phyloP scores from a whole-genome alignment of 2,888 invertebrate genomes.

The Seira sanloemensis region DNA sequence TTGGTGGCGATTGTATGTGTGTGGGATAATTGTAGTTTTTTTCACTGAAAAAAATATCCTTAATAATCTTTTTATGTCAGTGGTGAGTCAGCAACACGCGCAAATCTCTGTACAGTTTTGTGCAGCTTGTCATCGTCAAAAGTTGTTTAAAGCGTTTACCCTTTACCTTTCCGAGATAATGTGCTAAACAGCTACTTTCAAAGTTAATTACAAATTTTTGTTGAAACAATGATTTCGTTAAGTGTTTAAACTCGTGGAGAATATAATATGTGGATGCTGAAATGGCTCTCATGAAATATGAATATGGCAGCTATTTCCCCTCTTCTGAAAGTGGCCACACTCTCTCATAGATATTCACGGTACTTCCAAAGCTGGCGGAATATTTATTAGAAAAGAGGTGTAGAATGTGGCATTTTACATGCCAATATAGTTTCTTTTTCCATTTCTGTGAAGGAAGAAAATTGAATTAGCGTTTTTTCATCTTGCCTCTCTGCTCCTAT shows the following conservation, averaged over 20 bases:
- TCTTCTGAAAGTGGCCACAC: too few relatives aligned
- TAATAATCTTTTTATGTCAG: slow-evolving; percentile 33
- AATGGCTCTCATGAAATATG: slow-evolving; percentile 10
- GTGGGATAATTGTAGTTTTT: slow-evolving; percentile 41
- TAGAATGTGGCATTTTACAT: neutral
- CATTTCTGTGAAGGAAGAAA: slow-evolving; percentile 11
- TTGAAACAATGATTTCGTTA: slow-evolving; percentile 16
- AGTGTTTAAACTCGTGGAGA: slow-evolving; percentile 2
- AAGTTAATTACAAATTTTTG: slow-evolving; percentile 13
- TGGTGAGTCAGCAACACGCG: slow-evolving; percentile 40
- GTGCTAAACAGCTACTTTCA: slow-evolving; percentile 14
- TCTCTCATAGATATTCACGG: too few relatives aligned
- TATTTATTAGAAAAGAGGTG: too few relatives aligned
- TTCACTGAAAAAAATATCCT: neutral
- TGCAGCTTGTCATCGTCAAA: slow-evolving; percentile 4
- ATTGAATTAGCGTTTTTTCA: slow-evolving; percentile 2
- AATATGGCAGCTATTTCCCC: neutral
- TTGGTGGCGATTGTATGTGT: slow-evolving; percentile 21
- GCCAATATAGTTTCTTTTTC: slow-evolving; percentile 3
- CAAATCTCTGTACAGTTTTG: neutral
- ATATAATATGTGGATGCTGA: neutral
- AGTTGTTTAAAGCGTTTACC: neutral
- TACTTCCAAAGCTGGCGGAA: too few relatives aligned
- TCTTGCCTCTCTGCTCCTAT: slow-evolving; percentile 8
- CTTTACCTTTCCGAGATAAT: slow-evolving; percentile 8